Conservation (phyloP, 2,113 vertebrate species). For the Neodontobutis hainanensis region DNA sequence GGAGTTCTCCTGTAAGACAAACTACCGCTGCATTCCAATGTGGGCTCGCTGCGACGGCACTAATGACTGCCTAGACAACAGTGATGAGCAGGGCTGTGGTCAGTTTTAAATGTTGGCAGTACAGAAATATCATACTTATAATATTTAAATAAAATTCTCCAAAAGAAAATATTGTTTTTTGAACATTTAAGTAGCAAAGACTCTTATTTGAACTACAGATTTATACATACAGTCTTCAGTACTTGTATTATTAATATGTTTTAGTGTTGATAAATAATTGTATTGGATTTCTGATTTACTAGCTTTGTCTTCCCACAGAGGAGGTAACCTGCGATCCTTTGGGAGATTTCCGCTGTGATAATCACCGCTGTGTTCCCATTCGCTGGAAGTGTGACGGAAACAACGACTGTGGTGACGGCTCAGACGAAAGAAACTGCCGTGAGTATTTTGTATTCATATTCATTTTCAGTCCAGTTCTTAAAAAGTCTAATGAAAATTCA, state of each 20-base stretch:
- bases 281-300: not conserved
- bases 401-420: slow-evolving; percentile 74
- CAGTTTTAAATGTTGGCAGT: slow-evolving; percentile 21
- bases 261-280: too few species aligned
- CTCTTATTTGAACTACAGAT: too few species aligned
- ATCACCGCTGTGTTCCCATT: slow-evolving; percentile 75
- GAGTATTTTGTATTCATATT: slow-evolving; percentile 23
- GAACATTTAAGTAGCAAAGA: too few species aligned
- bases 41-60: slow-evolving; percentile 74
- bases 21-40: slow-evolving; percentile 76
- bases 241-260: too few species aligned
- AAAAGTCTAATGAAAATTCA: not conserved
- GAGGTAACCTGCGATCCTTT: slow-evolving; percentile 72
- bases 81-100: slow-evolving; percentile 76
- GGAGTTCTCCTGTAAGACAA: slow-evolving; percentile 76
- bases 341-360: slow-evolving; percentile 77
- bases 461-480: not conserved
- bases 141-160: not conserved
- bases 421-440: slow-evolving; percentile 77
- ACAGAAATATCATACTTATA: not conserved
- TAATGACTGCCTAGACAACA: slow-evolving; percentile 77
- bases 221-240: too few species aligned
- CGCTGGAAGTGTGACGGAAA: slow-evolving; percentile 75
- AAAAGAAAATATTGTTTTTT: not conserved
- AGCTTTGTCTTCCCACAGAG: slow-evolving; percentile 52